Base-by-base conservation (phyloP, 2,113 vertebrate species). In the Halcyon malimbica region DNA sequence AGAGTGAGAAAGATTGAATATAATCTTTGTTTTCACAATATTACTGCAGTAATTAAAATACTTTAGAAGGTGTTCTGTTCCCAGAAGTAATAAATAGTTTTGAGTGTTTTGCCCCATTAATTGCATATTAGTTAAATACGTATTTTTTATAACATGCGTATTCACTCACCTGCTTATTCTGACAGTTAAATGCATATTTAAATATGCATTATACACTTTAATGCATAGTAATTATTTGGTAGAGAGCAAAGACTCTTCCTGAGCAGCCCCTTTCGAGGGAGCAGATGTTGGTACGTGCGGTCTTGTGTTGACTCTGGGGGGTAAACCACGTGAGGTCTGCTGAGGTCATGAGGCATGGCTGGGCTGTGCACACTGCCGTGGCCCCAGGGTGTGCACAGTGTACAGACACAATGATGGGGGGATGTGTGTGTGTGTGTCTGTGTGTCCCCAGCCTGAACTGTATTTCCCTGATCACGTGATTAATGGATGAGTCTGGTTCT, bases 71-170 rank as follows among this genome's bases (percentile, higher is more conserved):
- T 77, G 78, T 68, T 94, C 50, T 79, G 68, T 69, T 97, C 93
- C 97, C 95, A 93, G 75, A 89, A 91, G 95, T 82, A 96, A 95
- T 94, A 96, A 94, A 91, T 68, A 77, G 57, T 94, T 97, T 96
- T 95, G 95, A 57, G 82, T 95, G 68, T 86, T 97, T 96, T 97
- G 95, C 76, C 77, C 94, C 95, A 94, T 96, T 97, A 97, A 96
- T 94, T 97, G 96, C 95, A 93, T 86, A 89, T 94, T 96, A 96
- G 95, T 97, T 97, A 97, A 97, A 97, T 97, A 86, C 8, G 2
- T 89, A 77, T 89, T 96, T 95, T 71, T 97, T 90, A 95, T 84
- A 93, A 96, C 93, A 93, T 94, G 86, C 33, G 25, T 96, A 90
- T 94, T 97, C 97, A 91, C 93, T 83, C 93, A 93, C 87, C 90